phyloP scores from a whole-genome alignment of 2,113 vertebrate genomes.

The Cyprinodon brontotheroides region DNA sequence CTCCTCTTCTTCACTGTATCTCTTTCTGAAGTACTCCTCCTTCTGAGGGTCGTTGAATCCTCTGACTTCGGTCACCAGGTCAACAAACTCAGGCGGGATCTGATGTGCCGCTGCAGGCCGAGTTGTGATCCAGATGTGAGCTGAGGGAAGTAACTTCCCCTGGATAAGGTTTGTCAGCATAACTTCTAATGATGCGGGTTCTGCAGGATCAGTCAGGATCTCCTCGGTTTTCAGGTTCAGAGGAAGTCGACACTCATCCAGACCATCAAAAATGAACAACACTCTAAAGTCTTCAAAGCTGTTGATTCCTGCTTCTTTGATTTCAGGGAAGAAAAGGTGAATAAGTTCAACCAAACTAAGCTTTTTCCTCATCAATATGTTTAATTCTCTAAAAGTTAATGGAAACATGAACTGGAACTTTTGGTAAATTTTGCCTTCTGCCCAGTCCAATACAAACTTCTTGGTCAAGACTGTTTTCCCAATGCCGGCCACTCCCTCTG shows the following conservation, averaged over 20 bases:
- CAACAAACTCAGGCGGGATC: background rate
- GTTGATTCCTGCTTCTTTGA: background rate
- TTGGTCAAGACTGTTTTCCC: slow-evolving; percentile 52
- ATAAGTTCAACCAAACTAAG: slow-evolving; percentile 47
- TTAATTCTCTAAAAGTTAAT: slow-evolving; percentile 24
- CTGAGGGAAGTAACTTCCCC: background rate
- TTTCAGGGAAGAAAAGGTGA: slow-evolving; percentile 23
- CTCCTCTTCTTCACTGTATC: background rate
- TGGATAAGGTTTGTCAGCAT: slow-evolving; percentile 25
- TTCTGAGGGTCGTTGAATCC: slow-evolving; percentile 30
- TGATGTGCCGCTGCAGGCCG: slow-evolving; percentile 18
- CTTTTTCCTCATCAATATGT: background rate
- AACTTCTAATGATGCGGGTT: slow-evolving; percentile 5
- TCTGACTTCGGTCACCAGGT: slow-evolving; percentile 42
- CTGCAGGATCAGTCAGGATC: slow-evolving; percentile 12
- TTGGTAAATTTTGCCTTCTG: slow-evolving; percentile 16
- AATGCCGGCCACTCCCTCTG: slow-evolving; percentile 5
- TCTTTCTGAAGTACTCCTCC: slow-evolving; percentile 27
- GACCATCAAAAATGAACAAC: slow-evolving; percentile 32
- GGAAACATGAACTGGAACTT: slow-evolving; percentile 40
- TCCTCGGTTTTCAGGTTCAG: slow-evolving; percentile 1
- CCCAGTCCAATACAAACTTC: slow-evolving; percentile 39
- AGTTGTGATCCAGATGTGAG: fast-evolving
- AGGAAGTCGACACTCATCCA: background rate
- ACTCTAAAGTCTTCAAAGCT: background rate